Conservation (phyloP, 2,797 vertebrate genomes). For the Danio aesculapii region DNA sequence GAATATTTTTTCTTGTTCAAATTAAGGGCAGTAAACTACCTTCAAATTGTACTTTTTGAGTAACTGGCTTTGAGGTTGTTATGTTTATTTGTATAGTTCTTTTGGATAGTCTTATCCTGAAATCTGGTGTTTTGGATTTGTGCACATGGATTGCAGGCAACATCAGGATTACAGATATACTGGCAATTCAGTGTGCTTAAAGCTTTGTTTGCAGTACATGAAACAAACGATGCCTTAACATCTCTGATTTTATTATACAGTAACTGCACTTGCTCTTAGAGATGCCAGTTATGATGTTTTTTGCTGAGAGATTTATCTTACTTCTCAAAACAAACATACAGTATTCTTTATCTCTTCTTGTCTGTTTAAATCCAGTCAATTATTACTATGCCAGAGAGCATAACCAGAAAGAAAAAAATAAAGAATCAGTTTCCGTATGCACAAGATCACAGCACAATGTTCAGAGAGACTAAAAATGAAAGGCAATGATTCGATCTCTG, state of each 20-base stretch:
- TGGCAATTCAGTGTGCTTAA: background rate
- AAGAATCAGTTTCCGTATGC: background rate
- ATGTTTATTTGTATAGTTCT: background rate
- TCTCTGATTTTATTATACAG: slow-evolving; percentile 34
- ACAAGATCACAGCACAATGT: background rate
- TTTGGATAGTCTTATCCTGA: background rate
- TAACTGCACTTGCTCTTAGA: slow-evolving; percentile 3
- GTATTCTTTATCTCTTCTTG: slow-evolving; percentile 1
- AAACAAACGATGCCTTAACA: background rate
- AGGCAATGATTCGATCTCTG: background rate
- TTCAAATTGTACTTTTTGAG: no score
- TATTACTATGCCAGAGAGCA: slow-evolving; percentile 7
- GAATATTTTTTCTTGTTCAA: no score
- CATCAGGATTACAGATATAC: background rate
- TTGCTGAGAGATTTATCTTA: slow-evolving; percentile 2
- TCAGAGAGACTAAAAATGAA: slow-evolving; percentile 12
- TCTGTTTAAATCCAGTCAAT: slow-evolving; percentile 28
- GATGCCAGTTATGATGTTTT: slow-evolving; percentile 22
- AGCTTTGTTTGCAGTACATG: background rate
- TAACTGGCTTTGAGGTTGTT: background rate
- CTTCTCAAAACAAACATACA: slow-evolving; percentile 9
- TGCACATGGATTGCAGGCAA: background rate
- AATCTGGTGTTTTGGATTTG: slow-evolving; percentile 1
- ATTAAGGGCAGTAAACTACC: no score
- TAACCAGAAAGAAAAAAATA: background rate